Evolutionary conservation across 2,113 vertebrate species (phyloP), one percentile per base, ranked within the genome.

Genomic region (Heliornis fulica): DNA sequence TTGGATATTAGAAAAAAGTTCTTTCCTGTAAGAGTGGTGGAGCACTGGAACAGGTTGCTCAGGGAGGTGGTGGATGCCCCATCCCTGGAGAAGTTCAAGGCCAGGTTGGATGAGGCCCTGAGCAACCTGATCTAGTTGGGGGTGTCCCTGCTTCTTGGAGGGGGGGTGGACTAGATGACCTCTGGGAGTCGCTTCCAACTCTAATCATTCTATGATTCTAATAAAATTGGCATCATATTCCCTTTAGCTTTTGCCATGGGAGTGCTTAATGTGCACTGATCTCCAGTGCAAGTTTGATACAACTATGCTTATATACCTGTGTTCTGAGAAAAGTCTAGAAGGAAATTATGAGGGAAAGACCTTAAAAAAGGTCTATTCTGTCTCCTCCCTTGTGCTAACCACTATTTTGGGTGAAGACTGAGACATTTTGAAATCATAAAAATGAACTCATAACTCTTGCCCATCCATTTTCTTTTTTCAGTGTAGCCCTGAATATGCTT

Each of bases 371-470:
- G 7, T 34, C 15, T 48, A 13, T 32, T 89, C 19, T 51, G 2
- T 77, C 46, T 89, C 43, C 7, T 11, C 29, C 22, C 20, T 40
- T 43, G 9, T 10, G 74, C 31, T 36, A 77, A 60, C 17, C 87
- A 22, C 25, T 71, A 8, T n/a, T 76, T 61, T 20, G 41, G 29
- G 32, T 79, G 25, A 21, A 53, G 34, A 14, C 10, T 87, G 10
- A 77, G 25, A 3, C 7, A 15, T 51, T 77, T 69, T 40, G 36
- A 66, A 83, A 87, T 13, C 41, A 57, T 40, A 11, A 51, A 36
- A 32, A 6, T 31, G 1, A 45, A 14, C 10, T 57, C 0, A 1
- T 32, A 74, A 17, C 29, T 57, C 2, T 23, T 45, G 29, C 26
- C 34, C 0, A 0, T 70, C 17, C 29, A 19, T 66, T 77, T 61